These are phyloP conservation scores for Opisthocomus hoazin DNA, from an alignment of 2,113 vertebrate species.

Conservation along the genomic window DNA sequence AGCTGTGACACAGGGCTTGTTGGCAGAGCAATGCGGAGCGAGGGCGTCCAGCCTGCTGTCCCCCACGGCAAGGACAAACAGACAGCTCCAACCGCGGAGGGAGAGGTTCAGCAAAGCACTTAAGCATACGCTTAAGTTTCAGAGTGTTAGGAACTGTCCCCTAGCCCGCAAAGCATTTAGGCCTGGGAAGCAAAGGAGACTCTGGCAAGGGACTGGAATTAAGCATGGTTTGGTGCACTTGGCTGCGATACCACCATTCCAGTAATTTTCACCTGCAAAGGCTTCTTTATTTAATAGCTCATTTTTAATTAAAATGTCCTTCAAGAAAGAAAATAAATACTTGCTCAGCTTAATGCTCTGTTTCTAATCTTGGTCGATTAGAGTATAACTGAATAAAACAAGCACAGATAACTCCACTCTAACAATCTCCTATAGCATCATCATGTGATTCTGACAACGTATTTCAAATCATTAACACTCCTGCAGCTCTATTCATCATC, in stretches of 20 bases:
- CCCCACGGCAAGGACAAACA: neutral
- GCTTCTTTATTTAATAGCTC: neutral
- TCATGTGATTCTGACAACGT: neutral
- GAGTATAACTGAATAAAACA: slow-evolving; percentile 32
- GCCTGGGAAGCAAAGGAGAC: neutral
- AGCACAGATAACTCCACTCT: slow-evolving; percentile 33
- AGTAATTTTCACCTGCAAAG: neutral
- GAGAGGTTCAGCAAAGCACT: neutral
- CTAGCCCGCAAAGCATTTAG: neutral
- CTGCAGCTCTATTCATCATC: slow-evolving; percentile 58
- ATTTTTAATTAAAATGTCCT: slow-evolving; percentile 31
- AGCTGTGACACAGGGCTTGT: accelerated
- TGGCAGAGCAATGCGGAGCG: neutral
- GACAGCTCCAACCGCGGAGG: neutral
- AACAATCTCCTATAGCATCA: slow-evolving; percentile 14
- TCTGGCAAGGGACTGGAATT: neutral
- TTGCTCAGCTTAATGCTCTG: slow-evolving; percentile 32
- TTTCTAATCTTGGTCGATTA: slow-evolving; percentile 20
- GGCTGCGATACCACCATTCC: neutral
- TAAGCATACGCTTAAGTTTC: neutral
- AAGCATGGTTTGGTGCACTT: neutral
- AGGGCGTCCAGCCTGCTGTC: neutral
- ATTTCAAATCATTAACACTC: slow-evolving; percentile 50
- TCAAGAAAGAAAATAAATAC: slow-evolving; percentile 36
- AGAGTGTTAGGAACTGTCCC: neutral